phyloP scores from a whole-genome alignment of 2,888 invertebrate species.

The Tipula lateralis region DNA sequence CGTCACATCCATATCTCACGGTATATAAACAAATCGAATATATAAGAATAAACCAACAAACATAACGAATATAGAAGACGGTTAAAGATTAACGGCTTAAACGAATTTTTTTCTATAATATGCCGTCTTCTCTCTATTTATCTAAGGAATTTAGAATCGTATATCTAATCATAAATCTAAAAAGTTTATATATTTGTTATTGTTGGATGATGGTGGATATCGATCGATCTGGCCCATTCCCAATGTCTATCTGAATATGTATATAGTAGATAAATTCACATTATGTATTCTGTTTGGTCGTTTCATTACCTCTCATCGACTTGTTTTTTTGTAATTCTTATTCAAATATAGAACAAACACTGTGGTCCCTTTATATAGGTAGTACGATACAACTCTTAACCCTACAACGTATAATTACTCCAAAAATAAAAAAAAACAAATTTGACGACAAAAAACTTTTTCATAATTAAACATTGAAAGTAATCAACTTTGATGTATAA shows the following conservation, averaged over 20 bases:
- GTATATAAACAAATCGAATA: not conserved
- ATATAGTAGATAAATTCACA: not conserved
- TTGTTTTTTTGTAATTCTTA: not conserved
- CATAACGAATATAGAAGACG: not conserved
- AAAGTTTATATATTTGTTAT: not conserved
- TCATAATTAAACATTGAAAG: not conserved
- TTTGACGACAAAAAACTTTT: not conserved
- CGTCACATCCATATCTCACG: not conserved
- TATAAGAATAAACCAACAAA: not conserved
- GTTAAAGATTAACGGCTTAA: slow-evolving; percentile 19
- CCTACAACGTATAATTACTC: not conserved
- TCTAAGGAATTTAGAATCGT: not conserved
- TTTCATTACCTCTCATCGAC: not conserved
- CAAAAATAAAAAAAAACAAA: not conserved
- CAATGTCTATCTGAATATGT: not conserved
- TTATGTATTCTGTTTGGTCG: not conserved
- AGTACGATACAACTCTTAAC: no score
- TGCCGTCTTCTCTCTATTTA: not conserved
- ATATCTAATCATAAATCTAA: slow-evolving; percentile 15
- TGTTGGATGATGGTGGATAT: not conserved
- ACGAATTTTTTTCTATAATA: not conserved
- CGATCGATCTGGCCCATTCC: not conserved
- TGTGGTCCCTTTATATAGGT: no score
- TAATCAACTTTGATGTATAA: not conserved
- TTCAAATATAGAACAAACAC: not conserved